Conservation (phyloP, 2,888 invertebrate genomes). For the Drosophila sordidapex region DNA sequence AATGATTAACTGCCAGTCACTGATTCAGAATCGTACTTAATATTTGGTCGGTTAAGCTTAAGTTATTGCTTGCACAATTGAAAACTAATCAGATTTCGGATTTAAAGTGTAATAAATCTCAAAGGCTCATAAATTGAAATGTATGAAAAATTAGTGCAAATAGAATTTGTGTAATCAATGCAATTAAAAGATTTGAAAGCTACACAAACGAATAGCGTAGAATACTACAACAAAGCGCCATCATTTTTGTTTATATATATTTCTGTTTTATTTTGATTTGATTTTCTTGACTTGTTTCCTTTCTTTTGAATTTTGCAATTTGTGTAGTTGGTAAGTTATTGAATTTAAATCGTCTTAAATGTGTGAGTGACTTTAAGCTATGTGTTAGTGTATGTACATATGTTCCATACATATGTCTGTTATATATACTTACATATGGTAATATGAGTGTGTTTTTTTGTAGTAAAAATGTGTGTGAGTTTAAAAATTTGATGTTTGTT, state of each 20-base stretch:
- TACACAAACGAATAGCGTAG: slow-evolving; percentile 42
- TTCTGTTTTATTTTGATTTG: slow-evolving; percentile 31
- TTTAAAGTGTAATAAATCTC: neutral
- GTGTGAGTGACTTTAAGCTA: slow-evolving; percentile 29
- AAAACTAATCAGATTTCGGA: neutral
- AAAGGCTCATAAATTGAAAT: neutral
- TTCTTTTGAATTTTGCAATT: slow-evolving; percentile 13
- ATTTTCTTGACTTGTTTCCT: slow-evolving; percentile 10
- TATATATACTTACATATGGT: slow-evolving; percentile 42
- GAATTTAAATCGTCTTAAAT: slow-evolving; percentile 42
- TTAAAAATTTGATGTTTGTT: slow-evolving; percentile 60
- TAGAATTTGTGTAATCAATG: neutral
- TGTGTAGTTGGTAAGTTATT: slow-evolving; percentile 34
- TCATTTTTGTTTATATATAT: slow-evolving; percentile 2
- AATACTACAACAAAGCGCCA: slow-evolving; percentile 26
- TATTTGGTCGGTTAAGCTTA: neutral
- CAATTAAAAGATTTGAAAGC: slow-evolving; percentile 7
- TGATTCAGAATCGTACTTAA: neutral
- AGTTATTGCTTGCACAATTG: neutral
- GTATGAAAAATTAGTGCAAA: neutral
- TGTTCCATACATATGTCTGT: slow-evolving; percentile 34
- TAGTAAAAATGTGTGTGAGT: slow-evolving; percentile 59
- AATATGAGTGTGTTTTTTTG: slow-evolving; percentile 25
- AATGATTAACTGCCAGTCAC: slow-evolving; percentile 1
- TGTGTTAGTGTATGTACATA: slow-evolving; percentile 20